Base-by-base conservation (phyloP, 2,797 vertebrate genomes). In the Alouatta caraya region DNA sequence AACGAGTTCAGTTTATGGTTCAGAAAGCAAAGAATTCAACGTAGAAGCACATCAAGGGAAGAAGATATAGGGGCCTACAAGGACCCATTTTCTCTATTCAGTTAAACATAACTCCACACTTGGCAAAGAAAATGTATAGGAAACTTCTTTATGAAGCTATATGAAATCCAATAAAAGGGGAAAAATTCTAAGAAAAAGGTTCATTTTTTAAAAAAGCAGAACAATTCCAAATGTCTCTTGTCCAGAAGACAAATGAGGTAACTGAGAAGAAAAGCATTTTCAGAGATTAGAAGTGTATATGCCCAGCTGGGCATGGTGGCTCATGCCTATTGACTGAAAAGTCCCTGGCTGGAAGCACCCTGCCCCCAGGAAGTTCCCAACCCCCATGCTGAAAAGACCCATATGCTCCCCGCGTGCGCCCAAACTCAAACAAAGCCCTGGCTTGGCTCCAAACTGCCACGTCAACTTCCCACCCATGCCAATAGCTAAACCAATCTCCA, bases 241-340 rank as follows among this genome's bases (percentile, higher is more conserved):
- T 98, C 91, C 99, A 99, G 98, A 99, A 99, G 98, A 99, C 99
- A 98, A 99, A 99, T 88, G 99, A 99, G 2, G 98, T 99, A 94
- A 99, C 99, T 98, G 99, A 99, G 98, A 99, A 99, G 97, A 99
- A 98, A 97, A 99, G 99, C 98, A 99, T 99, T 98, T 99, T 99
- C 44, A 12, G 99, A 96, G 99, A 99, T 98, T 99, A 99, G 98
- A 98, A 99, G 94, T 99, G 98, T 39, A 98, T 55, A 55, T n/a
- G n/a, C n/a, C 21, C 52, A 55, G 52, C 52, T 55, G 52, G 21
- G 52, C 21, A 55, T 22, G 52, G 21, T 55, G 52, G 21, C 52
- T 22, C 52, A 22, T 55, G 52, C n/a, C n/a, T n/a, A n/a, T n/a
- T n/a, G n/a, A n/a, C n/a, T n/a, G n/a, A n/a, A n/a, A n/a, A n/a